Percentiles rank a stretch among this genome's conserved stretches.
phyloP scores from a whole-genome alignment of 2,113 vertebrate species.

The Muntiacus muntjak region DNA sequence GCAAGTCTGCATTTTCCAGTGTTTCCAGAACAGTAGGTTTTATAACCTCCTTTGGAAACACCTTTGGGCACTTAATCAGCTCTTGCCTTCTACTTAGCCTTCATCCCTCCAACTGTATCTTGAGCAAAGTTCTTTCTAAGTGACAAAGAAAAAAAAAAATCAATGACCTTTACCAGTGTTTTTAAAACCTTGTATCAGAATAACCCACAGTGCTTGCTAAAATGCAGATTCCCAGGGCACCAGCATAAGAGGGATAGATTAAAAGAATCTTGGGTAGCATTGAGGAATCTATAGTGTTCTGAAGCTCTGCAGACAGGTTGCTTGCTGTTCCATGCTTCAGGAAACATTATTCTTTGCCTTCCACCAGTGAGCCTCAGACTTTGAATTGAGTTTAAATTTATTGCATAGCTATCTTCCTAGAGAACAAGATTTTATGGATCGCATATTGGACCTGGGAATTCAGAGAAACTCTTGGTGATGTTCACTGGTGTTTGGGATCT shows the following conservation, averaged over 20 bases:
- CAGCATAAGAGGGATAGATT: neutral
- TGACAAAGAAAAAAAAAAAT: neutral
- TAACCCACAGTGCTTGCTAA: neutral
- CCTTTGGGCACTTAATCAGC: constrained; percentile 42
- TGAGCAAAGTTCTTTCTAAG: constrained; percentile 15
- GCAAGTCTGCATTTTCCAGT: constrained; percentile 9
- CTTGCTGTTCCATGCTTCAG: neutral
- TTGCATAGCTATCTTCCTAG: neutral
- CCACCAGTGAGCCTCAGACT: neutral
- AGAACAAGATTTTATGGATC: neutral
- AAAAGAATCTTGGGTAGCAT: neutral
- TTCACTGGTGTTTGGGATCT: neutral
- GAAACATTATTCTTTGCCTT: neutral
- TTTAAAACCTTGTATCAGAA: neutral
- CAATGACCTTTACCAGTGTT: neutral
- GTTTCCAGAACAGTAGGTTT: constrained; percentile 56
- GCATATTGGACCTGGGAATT: neutral
- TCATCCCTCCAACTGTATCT: constrained; percentile 16
- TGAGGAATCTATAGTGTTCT: neutral
- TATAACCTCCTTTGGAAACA: constrained; percentile 45
- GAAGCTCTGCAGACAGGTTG: neutral
- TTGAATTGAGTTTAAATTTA: neutral
- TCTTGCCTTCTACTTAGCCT: constrained; percentile 14
- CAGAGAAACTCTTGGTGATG: neutral
- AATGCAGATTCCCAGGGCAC: neutral